Evolutionary conservation across 2,797 vertebrate species (phyloP), one percentile per base, ranked within the genome.

Genomic region (Mormyrus hasselquistii): DNA sequence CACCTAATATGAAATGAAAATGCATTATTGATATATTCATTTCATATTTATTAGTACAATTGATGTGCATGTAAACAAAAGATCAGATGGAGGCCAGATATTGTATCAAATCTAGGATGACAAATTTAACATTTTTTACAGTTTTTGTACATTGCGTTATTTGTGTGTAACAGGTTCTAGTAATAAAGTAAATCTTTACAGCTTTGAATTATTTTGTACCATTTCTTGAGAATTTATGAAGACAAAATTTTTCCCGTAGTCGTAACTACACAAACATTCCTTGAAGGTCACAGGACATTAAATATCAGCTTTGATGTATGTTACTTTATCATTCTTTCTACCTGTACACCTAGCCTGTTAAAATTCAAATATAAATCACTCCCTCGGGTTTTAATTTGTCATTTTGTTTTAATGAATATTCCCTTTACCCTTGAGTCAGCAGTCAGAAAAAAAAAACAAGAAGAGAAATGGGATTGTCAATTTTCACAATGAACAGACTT

Each of bases 281-380:
- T 38, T 85, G 83, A 86, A 89, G 83, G 88, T 86, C 88, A 73
- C 25, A 73, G 59, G 16, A 69, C 84, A 89, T 89, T 73, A 86
- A 89, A 89, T 86, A 86, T 89, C 88, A 65, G 47, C 82, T 89
- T 69, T 89, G 88, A 89, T 69, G 50, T 86, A 19, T 19, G 59
- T 86, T 47, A 86, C 83, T 73, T 69, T 89, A 85, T 73, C 88
- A 41, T 73, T 53, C 88, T 65, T 86, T 73, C 62, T 82, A 59
- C 38, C 16, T 73, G 59, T 86, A 47, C 88, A 89, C 57, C 88
- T 86, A 44, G 41, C 44, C 59, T 65, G 82, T 89, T 69, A 22
- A 89, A 89, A 86, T 86, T 86, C 84, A 86, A 89, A 85, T 85
- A 89, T 89, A 69, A 89, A 89, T 89, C 29, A 89, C 83, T 41